A percentile compares a stretch with the other conserved stretches of the same genome.
Evolutionary conservation across 1,140 invertebrate species (phyloP).

Genomic region (Sminthurides bifidus): DNA sequence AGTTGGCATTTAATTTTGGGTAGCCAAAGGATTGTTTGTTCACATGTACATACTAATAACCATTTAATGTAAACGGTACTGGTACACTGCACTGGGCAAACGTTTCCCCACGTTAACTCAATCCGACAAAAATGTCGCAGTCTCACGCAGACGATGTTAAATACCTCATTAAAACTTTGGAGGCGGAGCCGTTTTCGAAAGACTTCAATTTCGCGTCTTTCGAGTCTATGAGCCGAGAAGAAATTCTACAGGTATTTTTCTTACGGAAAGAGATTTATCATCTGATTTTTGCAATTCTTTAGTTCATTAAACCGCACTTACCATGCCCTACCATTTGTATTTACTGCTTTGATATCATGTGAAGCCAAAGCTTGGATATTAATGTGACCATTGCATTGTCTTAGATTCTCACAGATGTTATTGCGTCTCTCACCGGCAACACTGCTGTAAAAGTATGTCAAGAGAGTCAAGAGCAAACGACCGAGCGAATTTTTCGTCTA

Average conservation of each 20-base stretch:
- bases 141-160: too few relatives aligned
- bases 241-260: slow-evolving; percentile 1
- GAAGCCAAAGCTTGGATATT: too few relatives aligned
- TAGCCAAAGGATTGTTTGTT: too few relatives aligned
- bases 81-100: too few relatives aligned
- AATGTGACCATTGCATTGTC: too few relatives aligned
- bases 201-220: slow-evolving; percentile 4
- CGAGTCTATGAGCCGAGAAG: background rate
- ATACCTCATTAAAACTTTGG: too few relatives aligned
- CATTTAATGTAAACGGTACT: too few relatives aligned
- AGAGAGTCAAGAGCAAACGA: slow-evolving; percentile 48
- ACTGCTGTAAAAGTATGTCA: background rate
- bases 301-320: background rate
- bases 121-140: too few relatives aligned
- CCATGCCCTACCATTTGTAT: background rate
- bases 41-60: too few relatives aligned
- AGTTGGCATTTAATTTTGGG: too few relatives aligned
- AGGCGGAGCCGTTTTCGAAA: background rate
- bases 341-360: background rate
- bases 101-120: too few relatives aligned
- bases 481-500: slow-evolving; percentile 47
- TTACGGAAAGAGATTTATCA: too few relatives aligned
- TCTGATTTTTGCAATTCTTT: background rate
- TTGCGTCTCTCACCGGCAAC: background rate
- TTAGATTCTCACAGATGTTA: background rate